Base-by-base conservation (phyloP, 2,113 vertebrate genomes). In the Zosterops lateralis region DNA sequence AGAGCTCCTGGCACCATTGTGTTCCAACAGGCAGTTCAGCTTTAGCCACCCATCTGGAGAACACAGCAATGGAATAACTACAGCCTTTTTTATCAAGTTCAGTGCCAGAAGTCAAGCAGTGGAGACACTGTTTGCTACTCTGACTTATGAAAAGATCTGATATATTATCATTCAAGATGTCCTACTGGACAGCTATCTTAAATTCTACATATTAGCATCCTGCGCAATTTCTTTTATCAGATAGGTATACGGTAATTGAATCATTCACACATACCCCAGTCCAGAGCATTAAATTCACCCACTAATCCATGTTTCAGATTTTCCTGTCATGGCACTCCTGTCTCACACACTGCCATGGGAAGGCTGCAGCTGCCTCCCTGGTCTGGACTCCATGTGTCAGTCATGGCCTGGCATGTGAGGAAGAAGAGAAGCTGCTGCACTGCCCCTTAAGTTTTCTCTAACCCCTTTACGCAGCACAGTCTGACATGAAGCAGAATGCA, bases 381-480 rank as follows among this genome's bases (percentile, higher is more conserved):
- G 16, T 78, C 25, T 81, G 26, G 22, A 29, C 10, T 67, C 15
- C 32, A 7, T 16, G 9, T 21, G 14, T 16, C 57, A 66, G 31
- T 47, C 20, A 18, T 38, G 44, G 34, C 22, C 47, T 58, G 32
- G 15, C 22, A 50, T 5, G 22, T 24, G 22, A 47, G 32, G 34
- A 51, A 60, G 44, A 65, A 45, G 4, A 67, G 14, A 74, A 87
- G 51, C 12, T 74, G 24, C 19, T 84, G 32, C 31, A 28, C 14
- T 64, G 20, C 36, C 36, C 29, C 4, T 25, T 12, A 42, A 22
- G 3, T 51, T 5, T 45, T 61, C 53, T 51, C 32, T 80, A 68
- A 60, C 6, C 3, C 5, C 6, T 51, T 56, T 34, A 67, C 0
- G 0, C 7, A 34, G n/a, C 12, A 8, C 21, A 28, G 9, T 71